Evolutionary conservation across 2,797 vertebrate species (phyloP).

Genomic region (Myiothlypis chrysogaster): DNA sequence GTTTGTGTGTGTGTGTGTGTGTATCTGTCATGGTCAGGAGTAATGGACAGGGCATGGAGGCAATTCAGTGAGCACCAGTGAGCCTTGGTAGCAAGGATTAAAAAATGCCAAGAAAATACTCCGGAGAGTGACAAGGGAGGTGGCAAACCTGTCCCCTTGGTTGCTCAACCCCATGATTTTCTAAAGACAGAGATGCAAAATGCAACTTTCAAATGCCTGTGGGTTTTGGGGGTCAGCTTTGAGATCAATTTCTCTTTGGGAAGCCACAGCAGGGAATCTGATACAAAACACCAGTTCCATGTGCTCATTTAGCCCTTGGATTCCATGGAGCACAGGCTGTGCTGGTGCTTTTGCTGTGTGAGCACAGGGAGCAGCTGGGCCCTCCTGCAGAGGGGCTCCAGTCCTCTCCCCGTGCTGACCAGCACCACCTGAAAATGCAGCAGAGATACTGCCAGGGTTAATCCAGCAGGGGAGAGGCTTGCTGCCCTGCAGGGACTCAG

Average conservation of each 20-base stretch:
- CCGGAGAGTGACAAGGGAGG: not conserved
- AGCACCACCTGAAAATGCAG: not conserved
- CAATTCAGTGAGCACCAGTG: not conserved
- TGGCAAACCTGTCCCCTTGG: not conserved
- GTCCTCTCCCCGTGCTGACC: not conserved
- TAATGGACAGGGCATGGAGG: not conserved
- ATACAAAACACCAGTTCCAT: accelerated
- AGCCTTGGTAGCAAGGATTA: not conserved
- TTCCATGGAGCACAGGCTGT: accelerated
- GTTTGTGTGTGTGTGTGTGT: not conserved
- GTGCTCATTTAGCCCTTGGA: accelerated
- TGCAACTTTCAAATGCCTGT: accelerated
- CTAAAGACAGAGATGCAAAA: not conserved
- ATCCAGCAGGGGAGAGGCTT: not conserved
- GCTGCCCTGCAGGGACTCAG: not conserved
- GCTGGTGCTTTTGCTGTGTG: not conserved
- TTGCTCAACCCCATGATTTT: not conserved
- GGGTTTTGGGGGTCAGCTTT: not conserved
- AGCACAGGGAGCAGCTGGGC: accelerated
- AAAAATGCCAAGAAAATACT: not conserved
- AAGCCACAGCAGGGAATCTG: not conserved
- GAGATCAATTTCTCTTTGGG: not conserved
- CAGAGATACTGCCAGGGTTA: not conserved
- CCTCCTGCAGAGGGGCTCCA: not conserved
- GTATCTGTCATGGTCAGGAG: not conserved